Evolutionary conservation across 2,888 invertebrate species (phyloP), one percentile per base, ranked within the genome.

Genomic region (Xylota segnis): DNA sequence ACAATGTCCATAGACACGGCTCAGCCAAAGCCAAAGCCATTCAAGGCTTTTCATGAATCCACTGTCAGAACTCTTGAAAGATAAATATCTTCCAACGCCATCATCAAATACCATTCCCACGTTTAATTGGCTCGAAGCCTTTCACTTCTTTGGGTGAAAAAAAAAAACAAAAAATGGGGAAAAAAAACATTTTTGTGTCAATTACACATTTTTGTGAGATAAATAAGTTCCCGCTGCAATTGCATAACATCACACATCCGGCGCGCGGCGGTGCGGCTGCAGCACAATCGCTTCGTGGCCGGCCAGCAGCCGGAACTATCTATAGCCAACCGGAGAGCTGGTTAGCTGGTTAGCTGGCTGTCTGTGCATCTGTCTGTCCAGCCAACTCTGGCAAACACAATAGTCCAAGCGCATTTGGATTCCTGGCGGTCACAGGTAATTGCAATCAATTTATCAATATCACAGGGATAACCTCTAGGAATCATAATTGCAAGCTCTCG

Each of bases 171-270:
- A 23, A 23, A 29, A 58, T 40, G n/a, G n/a, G n/a, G n/a, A 63
- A 72, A 74, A 74, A 72, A 81, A 81, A 86, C 81, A 86, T 86
- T 86, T 86, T 86, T 86, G 86, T 86, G 86, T 86, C 86, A 86
- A 82, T 86, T 86, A 86, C 86, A 86, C 86, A 86, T 86, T 82
- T 86, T 86, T 82, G 86, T 72, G 34, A 86, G 82, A 82, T 86
- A 86, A 86, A 86, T 86, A 82, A 86, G 82, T 86, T 86, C 82
- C 86, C 86, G 86, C 72, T 86, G 72, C 81, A 37, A 32, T 86
- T 86, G 82, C 86, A 82, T 86, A 82, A 86, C 86, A 81, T 86
- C 82, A 82, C 81, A 86, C 86, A 86, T 86, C 86, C 86, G 86
- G 86, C 76, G 83, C 61, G 32, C 37, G 12, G 43, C 71, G 18